Conservation (phyloP, 2,888 invertebrate genomes). For the Sminthurides aquaticus region DNA sequence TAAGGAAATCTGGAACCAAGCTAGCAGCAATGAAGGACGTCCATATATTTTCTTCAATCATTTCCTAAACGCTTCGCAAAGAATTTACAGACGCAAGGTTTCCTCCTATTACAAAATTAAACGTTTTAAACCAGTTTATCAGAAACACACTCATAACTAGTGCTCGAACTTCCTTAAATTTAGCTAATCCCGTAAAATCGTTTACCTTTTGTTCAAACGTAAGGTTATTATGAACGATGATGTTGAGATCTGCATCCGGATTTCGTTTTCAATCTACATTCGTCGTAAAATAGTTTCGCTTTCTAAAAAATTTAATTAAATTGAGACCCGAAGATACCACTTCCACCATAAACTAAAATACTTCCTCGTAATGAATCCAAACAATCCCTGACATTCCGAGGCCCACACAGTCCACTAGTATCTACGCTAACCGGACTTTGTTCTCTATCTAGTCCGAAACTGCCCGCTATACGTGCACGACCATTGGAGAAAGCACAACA, state of each 20-base stretch:
- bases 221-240: conserved; percentile 8
- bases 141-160: too few relatives aligned
- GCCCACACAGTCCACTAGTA: neutral
- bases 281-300: conserved; percentile 9
- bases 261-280: conserved; percentile 14
- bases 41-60: conserved; percentile 17
- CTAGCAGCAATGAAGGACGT: conserved; percentile 13
- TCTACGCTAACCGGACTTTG: neutral
- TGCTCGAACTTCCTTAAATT: too few relatives aligned
- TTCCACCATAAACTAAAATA: conserved; percentile 15
- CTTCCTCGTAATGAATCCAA: conserved; percentile 5
- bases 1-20: conserved; percentile 10
- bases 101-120: conserved; percentile 3
- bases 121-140: neutral
- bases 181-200: too few relatives aligned
- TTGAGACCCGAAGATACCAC: conserved; percentile 16
- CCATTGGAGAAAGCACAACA: neutral
- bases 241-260: conserved; percentile 13
- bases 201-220: conserved; percentile 21
- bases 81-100: conserved; percentile 8
- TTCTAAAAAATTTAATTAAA: conserved; percentile 12
- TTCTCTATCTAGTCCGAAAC: neutral
- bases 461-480: neutral
- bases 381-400: conserved; percentile 1
- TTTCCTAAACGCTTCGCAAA: conserved; percentile 10